Evolutionary conservation across 2,797 vertebrate species (phyloP).

Genomic region (Pipistrellus pygmaeus): DNA sequence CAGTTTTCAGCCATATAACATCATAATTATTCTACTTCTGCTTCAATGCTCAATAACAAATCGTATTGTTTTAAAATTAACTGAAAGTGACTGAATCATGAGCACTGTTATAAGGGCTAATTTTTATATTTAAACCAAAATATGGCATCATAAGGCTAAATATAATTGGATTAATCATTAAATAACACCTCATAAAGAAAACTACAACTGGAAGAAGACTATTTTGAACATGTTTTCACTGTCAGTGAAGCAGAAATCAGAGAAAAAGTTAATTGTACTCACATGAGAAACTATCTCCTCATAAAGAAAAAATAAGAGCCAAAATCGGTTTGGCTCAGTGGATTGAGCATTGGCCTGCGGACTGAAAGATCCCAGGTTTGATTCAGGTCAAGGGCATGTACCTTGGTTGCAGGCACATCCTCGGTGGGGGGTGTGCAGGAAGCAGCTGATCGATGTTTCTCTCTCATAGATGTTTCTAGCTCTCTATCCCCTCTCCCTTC

Average conservation of each 20-base stretch:
- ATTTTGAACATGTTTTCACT: conserved; percentile 7
- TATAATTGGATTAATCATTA: neutral
- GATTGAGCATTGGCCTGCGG: too few species aligned
- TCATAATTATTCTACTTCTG: conserved; percentile 24
- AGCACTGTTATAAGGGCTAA: neutral
- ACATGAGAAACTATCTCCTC: neutral
- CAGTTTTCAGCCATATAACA: neutral
- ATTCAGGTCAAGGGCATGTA: too few species aligned
- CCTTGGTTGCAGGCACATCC: too few species aligned
- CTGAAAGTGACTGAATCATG: neutral
- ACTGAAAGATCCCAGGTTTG: too few species aligned
- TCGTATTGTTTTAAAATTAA: neutral
- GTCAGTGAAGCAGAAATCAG: neutral
- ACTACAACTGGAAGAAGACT: neutral
- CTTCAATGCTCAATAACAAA: conserved; percentile 2
- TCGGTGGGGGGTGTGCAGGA: too few species aligned
- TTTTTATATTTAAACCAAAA: conserved; percentile 39
- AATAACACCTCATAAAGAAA: neutral
- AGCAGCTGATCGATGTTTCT: too few species aligned
- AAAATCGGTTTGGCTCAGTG: too few species aligned
- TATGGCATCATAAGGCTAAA: conserved; percentile 30
- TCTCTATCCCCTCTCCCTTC: too few species aligned
- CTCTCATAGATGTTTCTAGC: too few species aligned
- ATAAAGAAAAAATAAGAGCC: too few species aligned
- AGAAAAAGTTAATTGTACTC: neutral